These are phyloP conservation scores for Dryococelus australis DNA, from an alignment of 2,888 invertebrate genomes.

Conservation along the genomic window DNA sequence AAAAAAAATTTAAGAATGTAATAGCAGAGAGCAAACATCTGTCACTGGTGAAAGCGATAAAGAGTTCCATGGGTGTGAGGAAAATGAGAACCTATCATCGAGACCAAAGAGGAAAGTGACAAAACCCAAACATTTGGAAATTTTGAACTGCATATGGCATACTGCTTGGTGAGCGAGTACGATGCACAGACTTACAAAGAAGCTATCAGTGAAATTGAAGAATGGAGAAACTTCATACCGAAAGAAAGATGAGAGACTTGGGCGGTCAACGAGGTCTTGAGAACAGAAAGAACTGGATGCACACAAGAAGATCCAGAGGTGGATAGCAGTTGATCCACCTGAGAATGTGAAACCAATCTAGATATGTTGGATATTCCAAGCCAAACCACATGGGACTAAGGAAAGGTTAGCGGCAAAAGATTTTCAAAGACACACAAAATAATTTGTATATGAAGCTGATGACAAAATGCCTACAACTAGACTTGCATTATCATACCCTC, in stretches of 20 bases:
- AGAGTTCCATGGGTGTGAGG: no score
- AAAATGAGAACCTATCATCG: no score
- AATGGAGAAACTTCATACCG: no score
- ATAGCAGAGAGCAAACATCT: no score
- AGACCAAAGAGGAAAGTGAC: no score
- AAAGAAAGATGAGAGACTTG: no score
- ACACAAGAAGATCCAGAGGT: neutral
- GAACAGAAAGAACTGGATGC: neutral
- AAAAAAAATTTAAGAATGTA: no score
- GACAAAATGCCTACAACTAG: neutral
- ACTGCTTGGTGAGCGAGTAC: neutral
- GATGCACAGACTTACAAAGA: neutral
- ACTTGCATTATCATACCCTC: neutral
- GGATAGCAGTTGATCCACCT: neutral
- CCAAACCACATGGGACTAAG: neutral
- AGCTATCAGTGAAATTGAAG: no score
- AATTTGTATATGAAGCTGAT: neutral
- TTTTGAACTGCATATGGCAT: neutral
- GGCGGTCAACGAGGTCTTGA: no score
- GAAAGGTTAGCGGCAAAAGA: neutral
- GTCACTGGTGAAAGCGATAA: no score
- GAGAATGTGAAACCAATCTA: neutral
- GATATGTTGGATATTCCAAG: neutral
- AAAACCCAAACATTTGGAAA: no score
- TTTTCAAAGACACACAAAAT: neutral